These are phyloP conservation scores for Okamejei kenojei DNA, from an alignment of 2,797 vertebrate species.

Conservation along the genomic window DNA sequence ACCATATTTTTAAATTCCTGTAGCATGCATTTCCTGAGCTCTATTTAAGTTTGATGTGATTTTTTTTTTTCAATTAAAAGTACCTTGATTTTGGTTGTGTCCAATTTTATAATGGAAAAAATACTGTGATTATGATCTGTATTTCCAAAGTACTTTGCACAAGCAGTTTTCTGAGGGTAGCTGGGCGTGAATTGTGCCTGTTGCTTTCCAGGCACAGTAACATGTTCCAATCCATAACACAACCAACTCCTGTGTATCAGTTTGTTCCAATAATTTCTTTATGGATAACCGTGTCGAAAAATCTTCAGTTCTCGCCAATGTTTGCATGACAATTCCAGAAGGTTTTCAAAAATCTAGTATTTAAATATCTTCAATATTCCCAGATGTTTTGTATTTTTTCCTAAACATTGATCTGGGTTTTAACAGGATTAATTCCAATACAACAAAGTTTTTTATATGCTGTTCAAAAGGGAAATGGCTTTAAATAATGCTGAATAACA, in stretches of 20 bases:
- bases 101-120: background rate
- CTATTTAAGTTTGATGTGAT: background rate
- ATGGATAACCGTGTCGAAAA: background rate
- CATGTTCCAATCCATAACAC: constrained; percentile 44
- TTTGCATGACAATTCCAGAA: background rate
- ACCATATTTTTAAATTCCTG: background rate
- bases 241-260: constrained; percentile 13
- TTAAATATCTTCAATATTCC: background rate
- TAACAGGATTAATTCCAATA: background rate
- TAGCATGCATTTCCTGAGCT: background rate
- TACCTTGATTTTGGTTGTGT: background rate
- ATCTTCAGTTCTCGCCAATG: background rate
- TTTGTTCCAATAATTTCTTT: constrained; percentile 4
- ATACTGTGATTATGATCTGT: too few species aligned
- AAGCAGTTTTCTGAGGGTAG: constrained; percentile 48
- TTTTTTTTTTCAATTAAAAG: background rate
- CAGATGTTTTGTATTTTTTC: background rate
- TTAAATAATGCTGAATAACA: background rate
- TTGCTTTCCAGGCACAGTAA: constrained; percentile 49
- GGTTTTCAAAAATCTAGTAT: background rate
- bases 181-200: constrained; percentile 49
- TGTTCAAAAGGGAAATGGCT: background rate
- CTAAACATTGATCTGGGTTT: background rate
- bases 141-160: constrained; percentile 45
- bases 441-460: background rate